Evolutionary conservation across 2,797 vertebrate genomes (phyloP), one percentile per base, ranked within the genome.

Genomic region (Ciconia nigra): DNA sequence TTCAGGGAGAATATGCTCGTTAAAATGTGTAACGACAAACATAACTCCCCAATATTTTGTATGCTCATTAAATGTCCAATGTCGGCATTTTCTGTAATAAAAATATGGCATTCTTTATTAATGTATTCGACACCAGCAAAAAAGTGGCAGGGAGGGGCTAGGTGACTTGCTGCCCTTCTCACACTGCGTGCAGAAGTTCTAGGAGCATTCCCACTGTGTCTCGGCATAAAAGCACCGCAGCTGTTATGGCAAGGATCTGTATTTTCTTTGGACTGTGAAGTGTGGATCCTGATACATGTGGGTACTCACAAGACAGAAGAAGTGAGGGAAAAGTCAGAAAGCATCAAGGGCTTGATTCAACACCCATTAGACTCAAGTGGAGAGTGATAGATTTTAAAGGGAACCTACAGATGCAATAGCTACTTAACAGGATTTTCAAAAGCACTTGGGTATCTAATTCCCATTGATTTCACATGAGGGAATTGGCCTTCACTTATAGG

Each of bases 11-110:
- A 70, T 5, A 42, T 1, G 87, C 96, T 97, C 73, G 13, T 97
- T 97, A 94, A 97, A 97, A 83, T 1, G 49, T 66, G 59, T 92
- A 92, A 96, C 13, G 77, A 44, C 89, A 97, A 94, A 63, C 89
- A n/a, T 26, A 88, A 39, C 47, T 89, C 93, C 95, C 86, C 54
- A 46, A 26, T 69, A 44, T 51, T 46, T 57, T 65, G 67, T 77
- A 26, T 87, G 71, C 73, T 90, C 80, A n/a, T 92, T 96, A 87
- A 94, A 83, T 13, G 77, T 28, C 84, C 83, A 89, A 78, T n/a
- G 73, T 76, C 14, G 35, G 49, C 26, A 3, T 90, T 97, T 95
- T 55, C 96, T 91, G 1, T 87, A 62, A 61, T 61, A 63, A 72
- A 12, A 12, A 47, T 0, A 11, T 8, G 10, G 31, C 22, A 47